phyloP scores from a whole-genome alignment of 2,888 invertebrate genomes.

The Orthosia gothica region DNA sequence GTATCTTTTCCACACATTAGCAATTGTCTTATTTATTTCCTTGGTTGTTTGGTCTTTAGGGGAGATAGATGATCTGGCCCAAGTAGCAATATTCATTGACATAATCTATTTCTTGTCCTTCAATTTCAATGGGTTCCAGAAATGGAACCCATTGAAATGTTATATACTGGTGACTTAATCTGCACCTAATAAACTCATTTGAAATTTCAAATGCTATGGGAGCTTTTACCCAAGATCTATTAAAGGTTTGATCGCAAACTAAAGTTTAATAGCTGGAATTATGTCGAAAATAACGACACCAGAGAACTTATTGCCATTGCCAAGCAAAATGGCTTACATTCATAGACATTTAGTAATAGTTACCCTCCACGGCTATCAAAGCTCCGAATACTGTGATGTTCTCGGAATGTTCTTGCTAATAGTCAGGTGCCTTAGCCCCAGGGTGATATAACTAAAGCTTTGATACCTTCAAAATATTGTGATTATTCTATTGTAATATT shows the following conservation, averaged over 20 bases:
- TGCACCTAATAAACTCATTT: not conserved
- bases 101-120: too few relatives aligned
- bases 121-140: too few relatives aligned
- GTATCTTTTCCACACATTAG: too few relatives aligned
- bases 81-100: too few relatives aligned
- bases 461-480: not conserved
- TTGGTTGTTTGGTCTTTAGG: too few relatives aligned
- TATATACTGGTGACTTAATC: not conserved
- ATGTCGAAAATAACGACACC: constrained; percentile 13
- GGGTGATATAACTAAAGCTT: not conserved
- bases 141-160: too few relatives aligned
- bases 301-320: constrained; percentile 9
- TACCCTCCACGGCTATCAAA: not conserved
- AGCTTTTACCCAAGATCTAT: not conserved
- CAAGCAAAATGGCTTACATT: constrained; percentile 1
- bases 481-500: constrained; percentile 25
- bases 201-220: not conserved
- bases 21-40: too few relatives aligned
- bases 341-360: constrained; percentile 28
- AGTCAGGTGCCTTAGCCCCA: not conserved
- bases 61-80: too few relatives aligned
- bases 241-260: not conserved
- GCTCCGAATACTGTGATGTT: not conserved
- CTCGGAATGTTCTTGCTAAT: constrained; percentile 7
- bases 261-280: constrained; percentile 17